A percentile compares a stretch with the other conserved stretches of the same genome.
Conservation (phyloP, 2,113 vertebrate genomes). For the Cyphomyrus discorhynchus region DNA sequence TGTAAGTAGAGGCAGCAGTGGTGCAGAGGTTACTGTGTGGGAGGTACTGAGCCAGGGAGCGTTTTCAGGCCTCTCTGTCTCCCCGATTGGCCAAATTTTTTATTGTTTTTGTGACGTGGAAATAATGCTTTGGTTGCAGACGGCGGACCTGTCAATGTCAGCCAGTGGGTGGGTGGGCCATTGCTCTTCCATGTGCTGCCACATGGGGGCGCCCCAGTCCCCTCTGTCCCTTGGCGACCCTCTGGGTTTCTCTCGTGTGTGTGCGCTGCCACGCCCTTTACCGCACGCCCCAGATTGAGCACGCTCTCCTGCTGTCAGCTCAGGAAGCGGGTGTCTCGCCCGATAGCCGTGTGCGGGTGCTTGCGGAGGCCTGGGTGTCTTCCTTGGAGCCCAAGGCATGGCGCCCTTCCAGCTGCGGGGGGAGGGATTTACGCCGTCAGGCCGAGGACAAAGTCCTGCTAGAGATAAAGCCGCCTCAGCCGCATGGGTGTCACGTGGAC, state of each 20-base stretch:
- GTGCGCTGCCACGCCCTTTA: neutral
- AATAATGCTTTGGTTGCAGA: neutral
- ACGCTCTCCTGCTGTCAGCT: neutral
- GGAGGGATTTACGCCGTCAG: neutral
- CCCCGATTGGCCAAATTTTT: neutral
- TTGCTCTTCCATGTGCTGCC: neutral
- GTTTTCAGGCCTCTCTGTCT: neutral
- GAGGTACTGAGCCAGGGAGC: neutral
- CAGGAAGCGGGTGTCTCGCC: neutral
- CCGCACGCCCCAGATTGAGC: neutral
- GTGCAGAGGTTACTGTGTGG: neutral
- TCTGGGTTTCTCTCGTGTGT: neutral
- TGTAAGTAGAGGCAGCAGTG: neutral
- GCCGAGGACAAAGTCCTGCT: conserved; percentile 2
- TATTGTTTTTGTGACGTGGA: neutral
- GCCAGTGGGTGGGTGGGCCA: neutral
- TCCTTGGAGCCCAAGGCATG: neutral
- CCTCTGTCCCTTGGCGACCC: neutral
- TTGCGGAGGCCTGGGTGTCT: neutral
- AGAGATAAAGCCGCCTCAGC: neutral
- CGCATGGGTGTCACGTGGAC: neutral
- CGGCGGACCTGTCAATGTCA: neutral
- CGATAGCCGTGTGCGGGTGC: neutral
- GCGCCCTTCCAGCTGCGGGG: neutral
- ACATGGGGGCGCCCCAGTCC: neutral